A percentile compares a stretch with the other conserved stretches of the same genome.
phyloP scores from a whole-genome alignment of 64 coral and sea anemone genomes.

The Pocillopora verrucosa region DNA sequence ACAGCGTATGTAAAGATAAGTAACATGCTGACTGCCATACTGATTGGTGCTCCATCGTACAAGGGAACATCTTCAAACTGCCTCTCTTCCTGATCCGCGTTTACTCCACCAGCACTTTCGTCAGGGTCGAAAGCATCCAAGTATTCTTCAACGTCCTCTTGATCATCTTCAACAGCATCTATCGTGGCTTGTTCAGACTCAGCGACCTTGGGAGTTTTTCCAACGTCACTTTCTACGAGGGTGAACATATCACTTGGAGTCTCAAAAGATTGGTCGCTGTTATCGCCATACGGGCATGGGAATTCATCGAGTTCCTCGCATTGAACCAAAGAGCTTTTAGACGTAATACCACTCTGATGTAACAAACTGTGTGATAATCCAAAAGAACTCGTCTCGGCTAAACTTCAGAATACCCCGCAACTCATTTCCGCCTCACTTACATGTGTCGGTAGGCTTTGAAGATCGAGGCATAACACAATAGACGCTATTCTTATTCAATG shows the following conservation, averaged over 20 bases:
- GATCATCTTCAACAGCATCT: constrained; percentile 7
- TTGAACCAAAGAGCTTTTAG: not conserved
- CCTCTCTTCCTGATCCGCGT: no score
- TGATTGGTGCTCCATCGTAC: no score
- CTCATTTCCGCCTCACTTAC: no score
- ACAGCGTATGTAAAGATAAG: constrained; percentile 9
- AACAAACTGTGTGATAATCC: not conserved
- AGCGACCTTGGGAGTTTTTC: not conserved
- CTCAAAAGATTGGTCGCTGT: constrained; percentile 3
- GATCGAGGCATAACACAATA: no score
- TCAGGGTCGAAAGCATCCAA: not conserved
- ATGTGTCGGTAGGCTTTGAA: no score
- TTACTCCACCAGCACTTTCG: no score
- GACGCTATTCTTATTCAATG: no score
- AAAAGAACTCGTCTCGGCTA: no score
- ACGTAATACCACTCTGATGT: not conserved
- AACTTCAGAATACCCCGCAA: no score
- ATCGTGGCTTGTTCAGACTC: not conserved
- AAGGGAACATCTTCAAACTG: no score
- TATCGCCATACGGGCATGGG: not conserved
- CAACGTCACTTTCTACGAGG: constrained; percentile 8
- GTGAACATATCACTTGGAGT: not conserved
- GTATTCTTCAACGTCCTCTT: not conserved
- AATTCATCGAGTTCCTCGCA: not conserved
- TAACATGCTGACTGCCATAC: no score